Base-by-base conservation (phyloP, 2,888 invertebrate genomes). In the Conchocele bisecta region DNA sequence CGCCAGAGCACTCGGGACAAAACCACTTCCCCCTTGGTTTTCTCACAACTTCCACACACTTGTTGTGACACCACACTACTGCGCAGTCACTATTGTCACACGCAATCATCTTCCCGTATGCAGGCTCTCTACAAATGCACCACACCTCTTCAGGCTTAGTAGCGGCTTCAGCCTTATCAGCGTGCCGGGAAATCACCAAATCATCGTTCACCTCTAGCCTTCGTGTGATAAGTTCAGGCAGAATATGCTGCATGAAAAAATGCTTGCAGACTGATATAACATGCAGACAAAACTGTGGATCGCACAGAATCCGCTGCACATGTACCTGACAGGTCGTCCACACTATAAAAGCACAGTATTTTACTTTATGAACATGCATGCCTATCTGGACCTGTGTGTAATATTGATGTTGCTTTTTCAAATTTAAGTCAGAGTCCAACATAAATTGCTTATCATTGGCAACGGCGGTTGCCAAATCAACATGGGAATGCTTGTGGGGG, bases 41-140 rank as follows among this genome's bases (percentile, higher is more conserved):
- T n/a, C n/a, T n/a, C n/a, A n/a, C n/a, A n/a, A n/a, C n/a, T n/a
- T n/a, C n/a, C n/a, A 71, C 66, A 57, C 77, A 75, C 13, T 35
- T 48, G 28, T 63, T 71, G 51, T 77, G 77, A 26, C 67, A 77
- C 71, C 68, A 71, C 35, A 64, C 48, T 46, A 50, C 44, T 0
- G 66, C 54, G 39, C 74, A 77, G 20, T 58, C 54, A 1, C 13
- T 4, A 29, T 41, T 53, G 22, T 59, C 71, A 60, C 77, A 75
- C 20, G 41, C 48, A 9, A 77, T 51, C 77, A 75, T 74, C 9
- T 51, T 20, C 2, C 60, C 69, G 56, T 68, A 74, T 33, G 68
- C 73, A 13, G 68, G 68, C 44, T 73, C 72, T 1, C 7, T 9
- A 24, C 73, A 69, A 7, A 73, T 24, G 28, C 64, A 73, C 68